Evolutionary conservation across 2,797 vertebrate genomes (phyloP).

Genomic region (Parauchenoglanis ngamensis): DNA sequence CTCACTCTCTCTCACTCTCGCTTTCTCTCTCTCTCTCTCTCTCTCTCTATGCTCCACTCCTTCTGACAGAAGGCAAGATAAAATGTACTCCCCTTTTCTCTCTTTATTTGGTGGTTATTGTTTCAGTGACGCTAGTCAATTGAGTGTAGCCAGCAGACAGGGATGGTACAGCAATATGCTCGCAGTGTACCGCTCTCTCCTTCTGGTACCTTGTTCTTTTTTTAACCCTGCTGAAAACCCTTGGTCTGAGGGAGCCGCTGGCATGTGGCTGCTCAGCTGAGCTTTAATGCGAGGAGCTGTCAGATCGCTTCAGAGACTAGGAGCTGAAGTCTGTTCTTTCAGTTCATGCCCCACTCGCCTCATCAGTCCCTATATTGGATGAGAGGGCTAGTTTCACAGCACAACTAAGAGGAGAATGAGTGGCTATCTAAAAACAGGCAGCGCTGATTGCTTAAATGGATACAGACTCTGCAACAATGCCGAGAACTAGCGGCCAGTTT

Average conservation of each 20-base stretch:
- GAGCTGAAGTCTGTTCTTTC: constrained; percentile 35
- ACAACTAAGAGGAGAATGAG: not conserved
- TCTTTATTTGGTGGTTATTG: constrained; percentile 42
- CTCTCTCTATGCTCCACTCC: not conserved
- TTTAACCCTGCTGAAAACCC: constrained; percentile 18
- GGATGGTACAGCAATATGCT: constrained; percentile 26
- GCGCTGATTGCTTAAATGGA: not conserved
- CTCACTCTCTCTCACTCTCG: not conserved
- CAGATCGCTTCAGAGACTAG: constrained; percentile 53
- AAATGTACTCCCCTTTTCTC: constrained; percentile 22
- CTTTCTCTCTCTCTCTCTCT: not conserved
- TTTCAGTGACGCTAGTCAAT: constrained; percentile 45
- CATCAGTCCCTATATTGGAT: constrained; percentile 21
- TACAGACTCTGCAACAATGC: not conserved
- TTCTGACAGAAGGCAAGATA: constrained; percentile 16
- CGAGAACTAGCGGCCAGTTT: not conserved
- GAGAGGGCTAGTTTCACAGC: constrained; percentile 25
- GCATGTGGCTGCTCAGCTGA: constrained; percentile 21
- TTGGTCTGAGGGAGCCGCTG: constrained; percentile 26
- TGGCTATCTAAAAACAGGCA: not conserved
- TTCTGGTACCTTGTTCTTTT: constrained; percentile 22
- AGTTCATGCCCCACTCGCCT: constrained; percentile 16
- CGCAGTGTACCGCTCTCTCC: constrained; percentile 1
- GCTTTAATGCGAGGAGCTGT: constrained; percentile 42
- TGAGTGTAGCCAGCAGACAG: constrained; percentile 46